A percentile compares a stretch with the other conserved stretches of the same genome.
These are phyloP conservation scores for Spicauda simplicius DNA, from an alignment of 2,888 invertebrate genomes.

Conservation along the genomic window DNA sequence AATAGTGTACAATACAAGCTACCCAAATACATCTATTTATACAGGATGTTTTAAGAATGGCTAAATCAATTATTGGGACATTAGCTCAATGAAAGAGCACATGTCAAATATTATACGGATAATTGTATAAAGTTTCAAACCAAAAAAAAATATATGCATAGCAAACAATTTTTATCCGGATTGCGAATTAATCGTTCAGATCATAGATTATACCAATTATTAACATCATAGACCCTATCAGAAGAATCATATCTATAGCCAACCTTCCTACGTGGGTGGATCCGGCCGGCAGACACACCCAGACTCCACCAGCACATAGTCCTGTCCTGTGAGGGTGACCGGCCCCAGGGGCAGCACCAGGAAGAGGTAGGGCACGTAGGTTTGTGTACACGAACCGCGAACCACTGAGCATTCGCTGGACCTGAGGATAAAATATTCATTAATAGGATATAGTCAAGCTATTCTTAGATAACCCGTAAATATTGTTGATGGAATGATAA, in stretches of 20 bases:
- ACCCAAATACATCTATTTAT: too few relatives aligned
- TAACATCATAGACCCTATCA: background rate
- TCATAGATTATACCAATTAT: background rate
- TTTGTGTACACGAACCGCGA: conserved; percentile 95
- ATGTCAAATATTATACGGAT: too few relatives aligned
- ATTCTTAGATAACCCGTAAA: too few relatives aligned
- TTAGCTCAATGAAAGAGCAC: too few relatives aligned
- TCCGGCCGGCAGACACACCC: conserved; percentile 94
- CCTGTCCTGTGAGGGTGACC: conserved; percentile 95
- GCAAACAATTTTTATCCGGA: too few relatives aligned
- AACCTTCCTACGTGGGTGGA: conserved; percentile 48
- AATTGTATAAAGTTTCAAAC: too few relatives aligned
- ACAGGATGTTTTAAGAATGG: too few relatives aligned
- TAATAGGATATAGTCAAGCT: too few relatives aligned
- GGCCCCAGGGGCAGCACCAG: conserved; percentile 95
- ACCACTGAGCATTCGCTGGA: conserved; percentile 95
- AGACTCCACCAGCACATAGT: conserved; percentile 97
- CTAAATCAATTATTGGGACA: background rate
- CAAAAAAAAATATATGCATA: background rate
- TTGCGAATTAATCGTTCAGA: too few relatives aligned
- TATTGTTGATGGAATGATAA: too few relatives aligned
- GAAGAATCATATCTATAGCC: background rate
- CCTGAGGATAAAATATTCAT: conserved; percentile 84
- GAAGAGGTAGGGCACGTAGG: conserved; percentile 96
- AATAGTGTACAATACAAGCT: too few relatives aligned